phyloP scores from a whole-genome alignment of 1,140 invertebrate genomes.

The Bombus ignitus region DNA sequence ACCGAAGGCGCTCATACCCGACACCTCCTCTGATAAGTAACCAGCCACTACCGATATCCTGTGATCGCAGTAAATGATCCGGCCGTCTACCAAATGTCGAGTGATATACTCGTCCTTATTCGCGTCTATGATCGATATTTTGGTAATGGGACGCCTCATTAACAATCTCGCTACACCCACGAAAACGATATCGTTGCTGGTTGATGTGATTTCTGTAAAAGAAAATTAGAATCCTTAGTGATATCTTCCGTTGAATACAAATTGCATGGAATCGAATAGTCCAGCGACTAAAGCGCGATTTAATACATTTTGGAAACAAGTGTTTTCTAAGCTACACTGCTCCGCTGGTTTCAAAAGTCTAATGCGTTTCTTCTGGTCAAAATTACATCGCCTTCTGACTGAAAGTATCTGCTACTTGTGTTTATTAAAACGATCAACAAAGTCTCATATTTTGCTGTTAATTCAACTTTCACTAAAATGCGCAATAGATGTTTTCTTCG shows the following conservation, averaged over 20 bases:
- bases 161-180: constrained; percentile 87
- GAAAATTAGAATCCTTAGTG: background rate
- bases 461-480: no score
- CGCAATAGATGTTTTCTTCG: no score
- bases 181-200: constrained; percentile 85
- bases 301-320: no score
- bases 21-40: constrained; percentile 92
- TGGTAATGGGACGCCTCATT: constrained; percentile 87
- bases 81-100: constrained; percentile 91
- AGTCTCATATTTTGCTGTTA: no score
- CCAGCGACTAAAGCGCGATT: no score
- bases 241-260: background rate
- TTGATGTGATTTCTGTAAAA: constrained; percentile 49
- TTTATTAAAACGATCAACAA: no score
- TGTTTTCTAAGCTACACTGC: no score
- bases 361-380: no score
- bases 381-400: no score
- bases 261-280: background rate
- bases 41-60: constrained; percentile 92
- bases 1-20: constrained; percentile 90
- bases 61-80: constrained; percentile 93
- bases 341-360: no score
- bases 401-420: no score
- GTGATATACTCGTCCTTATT: constrained; percentile 93
- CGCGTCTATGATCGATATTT: constrained; percentile 88